Evolutionary conservation across 2,797 vertebrate species (phyloP).

Genomic region (Meriones psammophilus): DNA sequence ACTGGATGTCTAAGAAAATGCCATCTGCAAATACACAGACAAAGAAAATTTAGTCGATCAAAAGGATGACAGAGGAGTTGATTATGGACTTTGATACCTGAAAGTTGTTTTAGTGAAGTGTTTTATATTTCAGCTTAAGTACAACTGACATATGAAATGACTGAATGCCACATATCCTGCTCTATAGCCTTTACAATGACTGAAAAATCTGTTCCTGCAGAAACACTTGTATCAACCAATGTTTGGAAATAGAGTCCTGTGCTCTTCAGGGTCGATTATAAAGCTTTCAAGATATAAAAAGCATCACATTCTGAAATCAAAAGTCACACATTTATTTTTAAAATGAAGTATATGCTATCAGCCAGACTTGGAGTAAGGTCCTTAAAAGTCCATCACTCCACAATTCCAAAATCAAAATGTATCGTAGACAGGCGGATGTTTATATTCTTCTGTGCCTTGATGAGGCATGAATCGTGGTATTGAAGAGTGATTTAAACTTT

Average conservation of each 20-base stretch:
- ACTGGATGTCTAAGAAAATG: background rate
- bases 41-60: background rate
- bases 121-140: background rate
- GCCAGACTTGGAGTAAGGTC: background rate
- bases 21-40: background rate
- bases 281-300: background rate
- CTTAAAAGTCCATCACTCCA: background rate
- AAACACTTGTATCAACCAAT: background rate
- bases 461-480: background rate
- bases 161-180: no score
- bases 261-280: background rate
- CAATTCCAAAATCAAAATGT: background rate
- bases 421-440: background rate
- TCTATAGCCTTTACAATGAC: background rate
- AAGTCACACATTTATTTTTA: constrained; percentile 27
- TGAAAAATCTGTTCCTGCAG: background rate
- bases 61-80: background rate
- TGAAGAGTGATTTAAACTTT: background rate
- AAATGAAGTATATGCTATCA: background rate
- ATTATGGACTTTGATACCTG: background rate
- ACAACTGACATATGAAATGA: constrained; percentile 6
- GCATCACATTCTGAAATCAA: constrained; percentile 15
- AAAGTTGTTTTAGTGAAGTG: background rate
- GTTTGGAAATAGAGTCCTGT: background rate
- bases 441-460: background rate